Conservation (phyloP, 1,140 invertebrate species). For the Amyelois transitella region DNA sequence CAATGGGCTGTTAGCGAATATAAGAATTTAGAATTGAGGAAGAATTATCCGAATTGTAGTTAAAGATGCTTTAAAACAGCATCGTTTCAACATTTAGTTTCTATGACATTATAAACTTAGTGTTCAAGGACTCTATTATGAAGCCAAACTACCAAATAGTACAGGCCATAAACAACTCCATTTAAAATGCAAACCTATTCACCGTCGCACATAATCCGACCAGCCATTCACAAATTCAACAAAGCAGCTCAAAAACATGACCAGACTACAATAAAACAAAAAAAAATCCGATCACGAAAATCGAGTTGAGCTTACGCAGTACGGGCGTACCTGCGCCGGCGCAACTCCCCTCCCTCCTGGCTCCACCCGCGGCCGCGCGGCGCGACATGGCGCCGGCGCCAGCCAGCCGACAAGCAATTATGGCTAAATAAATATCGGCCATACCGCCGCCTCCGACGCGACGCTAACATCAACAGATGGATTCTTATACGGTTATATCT, state of each 20-base stretch:
- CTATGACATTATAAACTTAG: too few relatives aligned
- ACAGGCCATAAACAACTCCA: constrained; percentile 19
- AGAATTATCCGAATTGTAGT: background rate
- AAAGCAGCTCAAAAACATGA: constrained; percentile 58
- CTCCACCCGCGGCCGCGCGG: constrained; percentile 16
- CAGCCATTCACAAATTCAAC: constrained; percentile 64
- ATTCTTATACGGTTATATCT: constrained; percentile 41
- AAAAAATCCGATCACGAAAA: constrained; percentile 58
- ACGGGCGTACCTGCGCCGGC: constrained; percentile 50
- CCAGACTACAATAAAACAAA: constrained; percentile 48
- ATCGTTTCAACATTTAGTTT: too few relatives aligned
- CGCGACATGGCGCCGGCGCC: constrained; percentile 66
- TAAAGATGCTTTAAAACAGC: too few relatives aligned
- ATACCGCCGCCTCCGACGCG: constrained; percentile 49
- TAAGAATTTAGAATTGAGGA: background rate
- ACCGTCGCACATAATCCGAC: constrained; percentile 27
- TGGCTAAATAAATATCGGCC: constrained; percentile 72
- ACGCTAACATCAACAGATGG: constrained; percentile 50
- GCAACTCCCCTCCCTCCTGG: constrained; percentile 17
- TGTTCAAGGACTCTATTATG: background rate
- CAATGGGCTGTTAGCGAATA: constrained; percentile 36
- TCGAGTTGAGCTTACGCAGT: constrained; percentile 56
- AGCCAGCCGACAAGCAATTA: constrained; percentile 66
- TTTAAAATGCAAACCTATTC: constrained; percentile 20
- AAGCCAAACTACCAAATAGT: constrained; percentile 5